Conservation (phyloP, 2,797 vertebrate genomes). For the Dicrostonyx torquatus region DNA sequence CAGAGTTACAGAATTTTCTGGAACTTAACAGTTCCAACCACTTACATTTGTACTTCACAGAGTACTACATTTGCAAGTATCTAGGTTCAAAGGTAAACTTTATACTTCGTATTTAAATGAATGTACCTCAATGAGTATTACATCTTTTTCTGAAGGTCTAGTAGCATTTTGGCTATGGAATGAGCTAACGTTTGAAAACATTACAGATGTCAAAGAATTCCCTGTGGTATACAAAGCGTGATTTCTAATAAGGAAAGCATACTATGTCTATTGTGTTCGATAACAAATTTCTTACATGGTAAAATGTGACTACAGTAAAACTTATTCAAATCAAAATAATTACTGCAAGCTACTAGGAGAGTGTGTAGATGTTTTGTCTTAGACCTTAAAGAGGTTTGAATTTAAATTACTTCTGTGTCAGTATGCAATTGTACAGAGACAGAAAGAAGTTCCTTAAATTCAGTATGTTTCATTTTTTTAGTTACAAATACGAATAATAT, state of each 20-base stretch:
- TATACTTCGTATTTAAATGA: neutral
- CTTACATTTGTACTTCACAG: neutral
- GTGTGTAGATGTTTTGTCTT: neutral
- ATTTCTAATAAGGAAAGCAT: no score
- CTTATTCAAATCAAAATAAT: neutral
- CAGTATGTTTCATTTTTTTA: neutral
- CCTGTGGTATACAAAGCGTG: neutral
- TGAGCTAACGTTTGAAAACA: neutral
- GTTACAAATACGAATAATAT: neutral
- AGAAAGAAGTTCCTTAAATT: neutral
- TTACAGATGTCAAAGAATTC: neutral
- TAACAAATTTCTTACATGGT: neutral
- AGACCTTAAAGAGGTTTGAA: neutral
- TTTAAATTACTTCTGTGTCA: neutral
- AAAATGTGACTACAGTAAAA: neutral
- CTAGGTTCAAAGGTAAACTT: neutral
- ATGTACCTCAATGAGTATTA: no score
- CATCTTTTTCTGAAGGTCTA: neutral
- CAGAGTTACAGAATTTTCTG: neutral
- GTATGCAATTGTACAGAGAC: neutral
- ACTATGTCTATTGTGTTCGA: neutral
- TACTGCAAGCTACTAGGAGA: neutral
- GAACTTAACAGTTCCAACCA: neutral
- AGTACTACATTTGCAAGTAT: neutral
- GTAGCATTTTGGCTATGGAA: neutral